Conservation (phyloP, 2,888 invertebrate genomes). For the Phlogophora meticulosa region DNA sequence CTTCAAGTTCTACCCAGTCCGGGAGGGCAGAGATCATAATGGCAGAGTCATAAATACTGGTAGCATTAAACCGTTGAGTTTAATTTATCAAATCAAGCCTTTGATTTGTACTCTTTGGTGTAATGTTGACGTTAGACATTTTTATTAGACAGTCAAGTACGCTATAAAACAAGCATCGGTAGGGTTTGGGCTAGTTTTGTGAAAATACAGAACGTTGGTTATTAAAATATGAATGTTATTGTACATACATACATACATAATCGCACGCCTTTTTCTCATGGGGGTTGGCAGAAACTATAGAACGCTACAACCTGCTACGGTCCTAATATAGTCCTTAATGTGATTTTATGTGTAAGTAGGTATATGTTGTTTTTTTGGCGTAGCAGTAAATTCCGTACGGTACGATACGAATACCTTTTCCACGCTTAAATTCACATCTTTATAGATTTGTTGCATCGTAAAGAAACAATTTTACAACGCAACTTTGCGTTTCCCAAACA, state of each 20-base stretch:
- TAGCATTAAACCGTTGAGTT: slow-evolving; percentile 44
- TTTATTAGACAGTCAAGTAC: slow-evolving; percentile 26
- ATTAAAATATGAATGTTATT: background rate
- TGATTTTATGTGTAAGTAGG: no score
- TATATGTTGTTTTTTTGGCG: background rate
- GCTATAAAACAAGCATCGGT: slow-evolving; percentile 16
- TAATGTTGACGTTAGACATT: slow-evolving; percentile 35
- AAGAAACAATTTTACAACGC: slow-evolving; percentile 12
- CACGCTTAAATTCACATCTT: slow-evolving; percentile 1
- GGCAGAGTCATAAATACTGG: slow-evolving; percentile 52
- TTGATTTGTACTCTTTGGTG: slow-evolving; percentile 48
- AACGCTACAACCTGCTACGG: no score
- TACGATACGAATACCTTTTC: slow-evolving; percentile 2
- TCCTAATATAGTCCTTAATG: no score
- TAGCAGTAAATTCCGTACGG: background rate
- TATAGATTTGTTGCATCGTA: slow-evolving; percentile 11
- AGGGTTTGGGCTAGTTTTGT: background rate
- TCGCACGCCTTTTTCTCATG: no score
- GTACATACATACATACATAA: no score
- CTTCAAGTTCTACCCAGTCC: slow-evolving; percentile 25
- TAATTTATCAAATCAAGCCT: slow-evolving; percentile 53
- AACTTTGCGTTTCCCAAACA: slow-evolving; percentile 23
- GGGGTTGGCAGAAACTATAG: no score
- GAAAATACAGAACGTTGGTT: background rate
- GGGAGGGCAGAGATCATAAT: slow-evolving; percentile 51